phyloP scores from a whole-genome alignment of 2,113 vertebrate species.

The Halichoerus grypus region DNA sequence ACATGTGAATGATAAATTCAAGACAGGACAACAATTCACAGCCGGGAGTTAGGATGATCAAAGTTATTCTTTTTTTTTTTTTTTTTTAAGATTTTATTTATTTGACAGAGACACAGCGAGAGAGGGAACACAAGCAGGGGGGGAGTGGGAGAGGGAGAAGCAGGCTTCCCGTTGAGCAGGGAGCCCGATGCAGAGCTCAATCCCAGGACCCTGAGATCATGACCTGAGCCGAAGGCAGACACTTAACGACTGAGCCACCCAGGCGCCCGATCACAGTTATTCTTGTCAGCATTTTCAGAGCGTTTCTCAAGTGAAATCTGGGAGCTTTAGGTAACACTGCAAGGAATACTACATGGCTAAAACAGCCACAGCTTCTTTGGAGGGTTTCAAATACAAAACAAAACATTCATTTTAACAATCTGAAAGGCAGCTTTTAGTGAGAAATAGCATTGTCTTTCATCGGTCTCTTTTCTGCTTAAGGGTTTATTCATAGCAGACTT shows the following conservation, averaged over 20 bases:
- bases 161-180: too few relatives aligned
- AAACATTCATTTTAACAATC: constrained; percentile 16
- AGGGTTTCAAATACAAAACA: constrained; percentile 53
- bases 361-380: not conserved
- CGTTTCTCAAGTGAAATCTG: not conserved
- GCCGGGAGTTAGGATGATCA: not conserved
- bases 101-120: too few relatives aligned
- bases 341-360: not conserved
- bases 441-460: constrained; percentile 11
- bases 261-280: not conserved
- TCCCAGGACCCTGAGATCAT: too few relatives aligned
- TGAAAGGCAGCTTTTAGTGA: constrained; percentile 11
- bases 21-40: constrained; percentile 32
- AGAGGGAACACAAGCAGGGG: too few relatives aligned
- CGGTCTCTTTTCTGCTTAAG: not conserved
- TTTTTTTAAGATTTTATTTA: too few relatives aligned
- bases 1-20: not conserved
- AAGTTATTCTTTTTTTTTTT: not conserved
- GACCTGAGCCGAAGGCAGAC: too few relatives aligned
- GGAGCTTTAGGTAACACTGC: not conserved
- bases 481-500: constrained; percentile 52
- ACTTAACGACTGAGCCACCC: too few relatives aligned
- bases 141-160: too few relatives aligned
- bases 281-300: not conserved
- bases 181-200: too few relatives aligned